Base-by-base conservation (phyloP, 1,140 invertebrate genomes). In the Camponotus pennsylvanicus region DNA sequence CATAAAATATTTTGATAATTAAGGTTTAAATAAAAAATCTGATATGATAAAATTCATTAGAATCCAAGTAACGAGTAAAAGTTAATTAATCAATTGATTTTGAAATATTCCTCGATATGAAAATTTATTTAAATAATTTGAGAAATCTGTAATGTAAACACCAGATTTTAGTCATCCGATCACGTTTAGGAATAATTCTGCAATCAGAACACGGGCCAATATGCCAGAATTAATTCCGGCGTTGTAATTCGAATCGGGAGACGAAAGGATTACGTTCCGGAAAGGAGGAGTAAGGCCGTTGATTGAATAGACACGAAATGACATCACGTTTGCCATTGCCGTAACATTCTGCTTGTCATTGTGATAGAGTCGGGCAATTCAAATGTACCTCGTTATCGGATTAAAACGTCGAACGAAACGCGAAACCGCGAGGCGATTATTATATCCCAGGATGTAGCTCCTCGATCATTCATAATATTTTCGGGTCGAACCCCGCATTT, bases 131-230 rank as follows among this genome's bases (percentile, higher is more conserved):
- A 49, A 49, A 49, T 49, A 15, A 15, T 59, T 21, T 0, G 8
- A 55, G 63, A 79, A 67, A 69, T 40, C 49, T 40, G 52, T 57
- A 37, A 57, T 67, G 76, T 73, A 82, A 61, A 82, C 27, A 59
- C 0, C 40, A 61, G 9, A 63, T 42, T 18, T 75, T 61, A 83
- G 69, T 75, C 40, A 75, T 37, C 32, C 79, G 69, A 42, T 83
- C 79, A 73, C 69, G 79, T 75, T 83, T 75, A 83, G 27, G 27
- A 4, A 57, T 83, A 75, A 83, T 83, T 82, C 37, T 40, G 55
- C 37, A 49, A 52, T 83, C 79, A 42, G 69, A 34, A 49, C 69
- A 40, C 79, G 79, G 69, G 32, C 79, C 79, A 83, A 83, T 83
- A 63, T 75, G 52, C 40, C 40, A 57, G 69, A 75, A 83, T 83